These are phyloP conservation scores for Tragelaphus strepsiceros DNA, from an alignment of 2,113 vertebrate species.

Conservation along the genomic window DNA sequence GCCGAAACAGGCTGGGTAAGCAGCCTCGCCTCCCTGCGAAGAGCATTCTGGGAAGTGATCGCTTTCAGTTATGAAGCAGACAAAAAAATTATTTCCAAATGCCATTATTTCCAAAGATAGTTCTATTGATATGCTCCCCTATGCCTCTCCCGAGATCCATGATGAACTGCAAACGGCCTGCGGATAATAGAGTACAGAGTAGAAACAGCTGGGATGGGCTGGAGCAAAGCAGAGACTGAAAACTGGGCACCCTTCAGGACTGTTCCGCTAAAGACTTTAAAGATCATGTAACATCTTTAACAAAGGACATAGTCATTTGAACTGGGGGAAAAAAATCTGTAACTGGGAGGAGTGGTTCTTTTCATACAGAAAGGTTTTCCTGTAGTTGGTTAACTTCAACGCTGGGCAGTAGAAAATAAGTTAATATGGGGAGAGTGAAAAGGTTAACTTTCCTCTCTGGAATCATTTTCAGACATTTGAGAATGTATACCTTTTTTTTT, in stretches of 20 bases:
- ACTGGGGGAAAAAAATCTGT: conserved; percentile 80
- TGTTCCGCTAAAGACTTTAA: not conserved
- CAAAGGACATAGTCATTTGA: conserved; percentile 83
- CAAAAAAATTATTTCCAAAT: not conserved
- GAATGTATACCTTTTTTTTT: not conserved
- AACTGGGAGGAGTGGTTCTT: conserved; percentile 85
- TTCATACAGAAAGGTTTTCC: conserved; percentile 87
- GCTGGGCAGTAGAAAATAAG: conserved; percentile 83
- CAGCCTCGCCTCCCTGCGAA: not conserved
- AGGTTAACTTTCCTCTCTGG: conserved; percentile 57
- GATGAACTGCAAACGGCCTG: not conserved
- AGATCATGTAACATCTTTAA: not conserved
- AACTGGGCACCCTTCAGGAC: not conserved
- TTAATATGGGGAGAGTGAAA: conserved; percentile 76
- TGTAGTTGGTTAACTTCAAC: conserved; percentile 89
- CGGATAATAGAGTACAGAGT: not conserved
- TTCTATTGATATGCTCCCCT: not conserved
- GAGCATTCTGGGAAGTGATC: not conserved
- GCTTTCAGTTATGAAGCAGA: not conserved
- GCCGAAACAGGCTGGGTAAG: not conserved
- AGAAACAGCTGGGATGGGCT: not conserved
- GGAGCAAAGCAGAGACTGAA: not conserved
- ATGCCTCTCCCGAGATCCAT: not conserved
- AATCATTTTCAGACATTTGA: conserved; percentile 3
- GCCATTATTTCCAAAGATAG: not conserved